These are phyloP conservation scores for Solenodon paradoxus DNA, from an alignment of 2,113 vertebrate genomes.

Conservation along the genomic window DNA sequence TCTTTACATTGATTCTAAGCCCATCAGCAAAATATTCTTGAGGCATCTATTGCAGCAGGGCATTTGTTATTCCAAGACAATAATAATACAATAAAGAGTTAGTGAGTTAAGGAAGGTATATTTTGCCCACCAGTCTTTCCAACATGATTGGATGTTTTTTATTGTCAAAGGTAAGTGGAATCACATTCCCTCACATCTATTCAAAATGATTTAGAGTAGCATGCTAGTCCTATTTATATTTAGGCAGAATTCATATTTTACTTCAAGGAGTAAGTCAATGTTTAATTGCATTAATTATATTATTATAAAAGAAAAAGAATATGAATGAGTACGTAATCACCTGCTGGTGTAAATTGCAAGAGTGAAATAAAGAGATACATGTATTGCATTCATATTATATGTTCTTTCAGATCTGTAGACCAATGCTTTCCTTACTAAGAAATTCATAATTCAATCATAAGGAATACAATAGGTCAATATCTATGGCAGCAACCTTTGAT, in stretches of 20 bases:
- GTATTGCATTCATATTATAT: neutral
- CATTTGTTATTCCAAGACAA: conserved; percentile 35
- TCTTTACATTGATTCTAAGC: neutral
- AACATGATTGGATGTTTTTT: neutral
- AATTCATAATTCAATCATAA: conserved; percentile 20
- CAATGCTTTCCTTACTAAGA: neutral
- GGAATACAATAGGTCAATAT: neutral
- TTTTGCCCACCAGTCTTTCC: neutral
- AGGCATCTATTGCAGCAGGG: neutral
- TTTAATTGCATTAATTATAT: neutral
- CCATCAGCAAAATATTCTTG: neutral
- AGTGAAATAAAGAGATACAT: conserved; percentile 11
- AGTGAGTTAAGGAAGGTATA: neutral
- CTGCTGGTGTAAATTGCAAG: neutral
- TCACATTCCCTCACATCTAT: neutral
- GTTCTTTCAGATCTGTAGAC: neutral
- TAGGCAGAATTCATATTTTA: conserved; percentile 2
- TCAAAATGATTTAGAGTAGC: neutral
- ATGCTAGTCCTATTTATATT: neutral
- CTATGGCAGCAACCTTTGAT: neutral
- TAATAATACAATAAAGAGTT: neutral
- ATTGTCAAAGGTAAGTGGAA: neutral
- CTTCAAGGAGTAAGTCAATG: neutral
- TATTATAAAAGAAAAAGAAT: conserved; percentile 24
- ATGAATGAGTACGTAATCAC: conserved; percentile 2